Evolutionary conservation across 1,140 invertebrate species (phyloP), one percentile per base, ranked within the genome.

Genomic region (Steinernema khuongi): DNA sequence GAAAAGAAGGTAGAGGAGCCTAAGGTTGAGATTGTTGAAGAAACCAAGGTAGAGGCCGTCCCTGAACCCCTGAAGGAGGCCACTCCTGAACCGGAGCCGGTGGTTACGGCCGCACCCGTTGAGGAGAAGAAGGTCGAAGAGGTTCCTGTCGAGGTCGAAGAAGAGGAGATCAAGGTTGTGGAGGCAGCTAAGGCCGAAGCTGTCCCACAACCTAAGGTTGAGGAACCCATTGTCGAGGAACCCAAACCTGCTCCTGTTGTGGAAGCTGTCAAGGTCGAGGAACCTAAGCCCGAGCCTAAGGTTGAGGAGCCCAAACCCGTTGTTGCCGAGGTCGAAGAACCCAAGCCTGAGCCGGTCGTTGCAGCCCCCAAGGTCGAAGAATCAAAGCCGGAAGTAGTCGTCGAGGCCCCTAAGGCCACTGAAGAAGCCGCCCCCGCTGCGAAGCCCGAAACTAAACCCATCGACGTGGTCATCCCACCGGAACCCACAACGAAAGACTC

Each of bases 401-500:
- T 41, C 36, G 36, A 41, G 36, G 36, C 36, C 36, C 7, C 7
- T 7, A 7, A 41, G 36, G 36, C n/a, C n/a, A n/a, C n/a, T n/a
- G n/a, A n/a, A 41, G 36, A 41, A 41, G 36, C 36, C n/a, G n/a
- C n/a, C n/a, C n/a, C 36, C 36, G 36, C 36, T 41, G 36, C 7
- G n/a, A n/a, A 11, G 36, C 7, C 7, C 7, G 36, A 41, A n/a
- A 41, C 7, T n/a, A n/a, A 7, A n/a, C 36, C 36, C n/a, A n/a
- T n/a, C 7, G 36, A 41, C 7, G 50, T 60, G 14, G 50, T 60
- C 50, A 60, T 60, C 50, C 50, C 50, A 7, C 7, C 50, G 11
- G 50, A 60, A 26, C 50, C 50, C 50, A 60, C 50, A n/a, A 41
- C 36, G 36, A 41, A 41, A n/a, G 36, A n/a, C n/a, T n/a, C 36